These are phyloP conservation scores for Epistrophe eligans DNA, from an alignment of 2,888 invertebrate genomes.

Conservation along the genomic window DNA sequence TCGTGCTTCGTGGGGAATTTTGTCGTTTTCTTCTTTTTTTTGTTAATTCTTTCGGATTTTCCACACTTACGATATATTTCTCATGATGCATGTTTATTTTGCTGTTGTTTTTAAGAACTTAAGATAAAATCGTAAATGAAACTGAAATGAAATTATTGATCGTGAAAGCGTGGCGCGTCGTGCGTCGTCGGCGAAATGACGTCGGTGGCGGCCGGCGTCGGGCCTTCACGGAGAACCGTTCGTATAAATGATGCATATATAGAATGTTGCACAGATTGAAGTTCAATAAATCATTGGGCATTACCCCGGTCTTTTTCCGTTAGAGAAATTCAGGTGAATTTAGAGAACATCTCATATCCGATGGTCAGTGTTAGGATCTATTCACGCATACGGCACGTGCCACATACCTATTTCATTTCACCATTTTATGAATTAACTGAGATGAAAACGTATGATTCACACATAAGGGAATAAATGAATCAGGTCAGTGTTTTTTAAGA, in stretches of 20 bases:
- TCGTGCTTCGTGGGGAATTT: constrained; percentile 37
- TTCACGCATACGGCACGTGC: background rate
- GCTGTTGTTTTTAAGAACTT: background rate
- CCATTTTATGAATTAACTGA: background rate
- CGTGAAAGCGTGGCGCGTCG: background rate
- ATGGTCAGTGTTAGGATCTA: background rate
- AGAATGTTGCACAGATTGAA: constrained; percentile 1
- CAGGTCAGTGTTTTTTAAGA: background rate
- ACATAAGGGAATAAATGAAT: background rate
- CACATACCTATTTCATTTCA: background rate
- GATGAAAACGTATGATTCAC: background rate
- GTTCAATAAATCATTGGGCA: constrained; percentile 25
- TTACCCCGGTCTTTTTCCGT: background rate
- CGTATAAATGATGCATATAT: too few relatives aligned
- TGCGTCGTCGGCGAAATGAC: background rate
- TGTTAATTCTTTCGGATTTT: constrained; percentile 17
- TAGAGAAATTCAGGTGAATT: background rate
- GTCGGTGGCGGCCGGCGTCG: too few relatives aligned
- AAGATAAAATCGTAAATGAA: constrained; percentile 5
- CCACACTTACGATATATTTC: constrained; percentile 19
- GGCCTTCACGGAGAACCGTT: background rate
- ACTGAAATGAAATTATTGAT: background rate
- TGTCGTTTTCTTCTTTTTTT: background rate
- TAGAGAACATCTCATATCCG: background rate
- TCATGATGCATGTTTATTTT: constrained; percentile 1